Evolutionary conservation across 2,113 vertebrate genomes (phyloP), one percentile per base, ranked within the genome.

Genomic region (Nothobranchius kuhntae): DNA sequence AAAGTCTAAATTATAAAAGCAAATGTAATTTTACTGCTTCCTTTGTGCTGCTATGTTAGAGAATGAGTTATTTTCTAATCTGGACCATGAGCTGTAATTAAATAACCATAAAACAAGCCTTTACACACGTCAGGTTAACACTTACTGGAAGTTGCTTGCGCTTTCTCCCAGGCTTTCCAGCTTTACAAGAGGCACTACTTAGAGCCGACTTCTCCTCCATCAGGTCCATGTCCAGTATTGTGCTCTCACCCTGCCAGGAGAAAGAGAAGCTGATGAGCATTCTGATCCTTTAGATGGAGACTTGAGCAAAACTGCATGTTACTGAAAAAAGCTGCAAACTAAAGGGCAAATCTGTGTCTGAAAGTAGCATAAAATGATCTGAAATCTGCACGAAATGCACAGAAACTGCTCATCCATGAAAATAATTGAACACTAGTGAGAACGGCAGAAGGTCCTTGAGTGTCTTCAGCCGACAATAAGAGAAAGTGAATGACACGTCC

Each of bases 81-180:
- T 40, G 54, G 11, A n/a, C 14, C 17, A 12, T 13, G 38, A 26
- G 65, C 21, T 26, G 6, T n/a, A 13, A 2, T 53, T 12, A 53
- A 24, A 26, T 24, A 40, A 13, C 14, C 17, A 12, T n/a, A 45
- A 30, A 69, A 53, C 42, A 17, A 48, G 17, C 5, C 14, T 21
- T 62, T 61, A 51, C 51, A 24, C 65, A 59, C 45, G 60, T 52
- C 15, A 11, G 7, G n/a, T 63, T 53, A 66, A 68, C 72, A 95
- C 96, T 98, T 87, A 98, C 96, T 72, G 89, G 89, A 26, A 93
- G 92, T 58, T 94, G 94, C 81, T 96, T 97, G 88, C 94, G 95
- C 80, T 96, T 98, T 64, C 94, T 89, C 73, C 94, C 95, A 1
- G 94, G 95, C 76, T 95, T 92, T 85, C 93, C 95, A 36, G 90